Percentiles rank a stretch among this genome's conserved stretches.
These are phyloP conservation scores for Manis javanica DNA, from an alignment of 2,797 vertebrate species.

Conservation along the genomic window DNA sequence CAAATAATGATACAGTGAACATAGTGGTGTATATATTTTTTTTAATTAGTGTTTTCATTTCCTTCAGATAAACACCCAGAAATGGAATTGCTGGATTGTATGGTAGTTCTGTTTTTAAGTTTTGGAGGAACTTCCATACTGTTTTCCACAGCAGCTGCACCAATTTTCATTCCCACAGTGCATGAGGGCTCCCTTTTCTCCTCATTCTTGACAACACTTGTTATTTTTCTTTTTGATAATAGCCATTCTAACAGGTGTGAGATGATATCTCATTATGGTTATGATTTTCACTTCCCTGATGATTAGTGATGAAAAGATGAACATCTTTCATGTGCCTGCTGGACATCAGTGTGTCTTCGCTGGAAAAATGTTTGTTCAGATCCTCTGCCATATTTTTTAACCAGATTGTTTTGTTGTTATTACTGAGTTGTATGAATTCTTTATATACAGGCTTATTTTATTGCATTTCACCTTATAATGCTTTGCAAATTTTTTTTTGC, in stretches of 20 bases:
- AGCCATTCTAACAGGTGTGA: background rate
- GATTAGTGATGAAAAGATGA: background rate
- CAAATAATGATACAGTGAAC: background rate
- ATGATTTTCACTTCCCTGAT: background rate
- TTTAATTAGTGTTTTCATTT: background rate
- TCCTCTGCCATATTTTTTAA: background rate
- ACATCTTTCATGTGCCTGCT: background rate
- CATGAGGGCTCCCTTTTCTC: background rate
- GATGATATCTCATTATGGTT: background rate
- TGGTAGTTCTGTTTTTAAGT: background rate
- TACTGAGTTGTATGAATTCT: background rate
- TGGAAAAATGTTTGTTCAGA: background rate
- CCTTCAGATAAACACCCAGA: background rate
- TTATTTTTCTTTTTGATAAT: background rate
- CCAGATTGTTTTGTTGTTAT: background rate
- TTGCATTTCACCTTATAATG: too few species aligned
- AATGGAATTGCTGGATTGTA: background rate
- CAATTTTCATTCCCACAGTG: background rate
- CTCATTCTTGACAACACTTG: background rate
- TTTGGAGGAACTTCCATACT: background rate
- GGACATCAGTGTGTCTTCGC: background rate
- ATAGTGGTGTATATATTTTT: background rate
- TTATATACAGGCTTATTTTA: too few species aligned
- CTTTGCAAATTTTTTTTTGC: too few species aligned
- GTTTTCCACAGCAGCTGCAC: background rate